These are phyloP conservation scores for Yponomeuta evonymella DNA, from an alignment of 2,888 invertebrate species.

Conservation along the genomic window DNA sequence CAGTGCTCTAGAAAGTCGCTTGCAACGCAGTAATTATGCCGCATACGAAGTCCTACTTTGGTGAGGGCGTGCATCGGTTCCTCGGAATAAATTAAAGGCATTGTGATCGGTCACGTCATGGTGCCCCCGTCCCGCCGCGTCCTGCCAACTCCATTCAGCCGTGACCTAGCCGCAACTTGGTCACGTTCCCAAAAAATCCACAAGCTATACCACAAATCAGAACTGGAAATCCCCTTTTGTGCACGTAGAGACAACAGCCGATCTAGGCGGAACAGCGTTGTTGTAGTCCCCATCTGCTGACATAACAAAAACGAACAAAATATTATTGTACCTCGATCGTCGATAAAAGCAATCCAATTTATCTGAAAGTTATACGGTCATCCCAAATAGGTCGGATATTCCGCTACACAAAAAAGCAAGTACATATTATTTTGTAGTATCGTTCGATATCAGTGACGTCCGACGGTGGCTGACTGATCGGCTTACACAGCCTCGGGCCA, in stretches of 20 bases:
- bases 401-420: background rate
- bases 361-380: background rate
- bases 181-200: background rate
- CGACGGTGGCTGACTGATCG: constrained; percentile 1
- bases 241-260: background rate
- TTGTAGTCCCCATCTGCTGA: background rate
- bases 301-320: background rate
- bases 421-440: constrained; percentile 2
- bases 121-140: constrained; percentile 16
- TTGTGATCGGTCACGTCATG: constrained; percentile 44
- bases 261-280: background rate
- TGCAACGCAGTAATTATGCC: background rate
- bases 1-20: background rate
- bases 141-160: constrained; percentile 38
- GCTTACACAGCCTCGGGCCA: background rate
- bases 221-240: background rate
- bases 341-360: constrained; percentile 3
- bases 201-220: background rate
- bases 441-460: background rate
- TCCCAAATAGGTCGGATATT: background rate
- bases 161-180: constrained; percentile 34
- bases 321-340: background rate
- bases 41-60: background rate
- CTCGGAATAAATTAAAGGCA: constrained; percentile 35
- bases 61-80: constrained; percentile 12